phyloP scores from a whole-genome alignment of 2,113 vertebrate genomes.

The Chaenogobius annularis region DNA sequence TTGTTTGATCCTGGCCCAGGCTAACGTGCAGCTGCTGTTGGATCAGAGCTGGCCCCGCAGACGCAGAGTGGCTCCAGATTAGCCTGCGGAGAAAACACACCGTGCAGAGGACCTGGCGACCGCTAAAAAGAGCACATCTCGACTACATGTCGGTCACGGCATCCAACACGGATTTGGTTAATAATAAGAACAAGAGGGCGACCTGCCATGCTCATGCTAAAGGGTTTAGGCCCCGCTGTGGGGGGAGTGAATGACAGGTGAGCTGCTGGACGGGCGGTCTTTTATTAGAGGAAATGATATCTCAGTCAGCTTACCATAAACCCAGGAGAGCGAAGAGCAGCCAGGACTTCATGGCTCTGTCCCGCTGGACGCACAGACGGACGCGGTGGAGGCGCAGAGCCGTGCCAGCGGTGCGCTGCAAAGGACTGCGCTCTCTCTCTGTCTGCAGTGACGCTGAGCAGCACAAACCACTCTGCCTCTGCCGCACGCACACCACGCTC shows the following conservation, averaged over 20 bases:
- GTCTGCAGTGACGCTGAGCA: background rate
- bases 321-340: slow-evolving; percentile 65
- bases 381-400: background rate
- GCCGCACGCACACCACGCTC: background rate
- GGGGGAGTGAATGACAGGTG: background rate
- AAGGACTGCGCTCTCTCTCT: background rate
- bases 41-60: background rate
- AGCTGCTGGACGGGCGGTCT: background rate
- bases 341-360: slow-evolving; percentile 63
- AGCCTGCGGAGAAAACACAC: background rate
- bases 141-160: background rate
- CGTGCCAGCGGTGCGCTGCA: slow-evolving; percentile 3
- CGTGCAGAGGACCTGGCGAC: background rate
- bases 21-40: background rate
- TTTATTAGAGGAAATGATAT: background rate
- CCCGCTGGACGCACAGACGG: slow-evolving; percentile 23
- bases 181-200: background rate
- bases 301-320: slow-evolving; percentile 66
- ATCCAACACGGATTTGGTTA: background rate
- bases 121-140: background rate
- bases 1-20: background rate
- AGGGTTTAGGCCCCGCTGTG: background rate
- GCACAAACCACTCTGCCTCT: background rate
- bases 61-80: slow-evolving; percentile 4
- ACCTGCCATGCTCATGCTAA: background rate